Evolutionary conservation across 2,888 invertebrate genomes (phyloP).

Genomic region (Clusia tigrina): DNA sequence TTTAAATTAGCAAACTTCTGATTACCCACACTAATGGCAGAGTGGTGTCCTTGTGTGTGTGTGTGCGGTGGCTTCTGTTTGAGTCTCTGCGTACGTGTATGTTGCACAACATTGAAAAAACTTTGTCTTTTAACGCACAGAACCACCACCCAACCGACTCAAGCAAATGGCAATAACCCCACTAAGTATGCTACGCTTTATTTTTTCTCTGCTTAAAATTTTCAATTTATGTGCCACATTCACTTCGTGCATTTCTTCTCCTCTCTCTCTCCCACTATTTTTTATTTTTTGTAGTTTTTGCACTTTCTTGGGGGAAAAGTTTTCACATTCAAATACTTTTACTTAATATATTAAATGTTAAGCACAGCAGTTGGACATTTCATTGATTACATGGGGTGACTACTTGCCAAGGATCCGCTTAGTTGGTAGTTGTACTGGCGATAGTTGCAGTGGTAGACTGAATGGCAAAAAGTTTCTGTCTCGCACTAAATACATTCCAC

Average conservation of each 20-base stretch:
- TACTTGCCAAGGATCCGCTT: neutral
- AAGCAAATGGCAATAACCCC: slow-evolving; percentile 4
- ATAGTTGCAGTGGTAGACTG: slow-evolving; percentile 48
- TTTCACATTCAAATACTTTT: slow-evolving; percentile 11
- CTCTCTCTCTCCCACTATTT: no score
- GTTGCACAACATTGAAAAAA: neutral
- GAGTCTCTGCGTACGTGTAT: neutral
- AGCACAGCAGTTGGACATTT: slow-evolving; percentile 13
- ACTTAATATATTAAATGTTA: slow-evolving; percentile 10
- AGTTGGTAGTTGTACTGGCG: slow-evolving; percentile 27
- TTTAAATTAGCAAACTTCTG: slow-evolving; percentile 35
- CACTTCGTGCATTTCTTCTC: neutral
- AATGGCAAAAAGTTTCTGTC: neutral
- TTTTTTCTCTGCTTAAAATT: neutral
- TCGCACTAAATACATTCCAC: slow-evolving; percentile 19
- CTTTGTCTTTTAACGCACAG: slow-evolving; percentile 3
- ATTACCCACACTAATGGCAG: slow-evolving; percentile 6
- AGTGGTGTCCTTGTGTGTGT: neutral
- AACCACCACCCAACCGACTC: no score
- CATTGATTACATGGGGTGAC: slow-evolving; percentile 2
- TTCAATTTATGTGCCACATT: slow-evolving; percentile 8
- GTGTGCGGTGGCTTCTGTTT: neutral
- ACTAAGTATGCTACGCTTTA: slow-evolving; percentile 4
- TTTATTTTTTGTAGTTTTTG: no score
- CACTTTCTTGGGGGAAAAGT: neutral